Conservation (phyloP, 1,140 invertebrate species). For the Euschistus heros region DNA sequence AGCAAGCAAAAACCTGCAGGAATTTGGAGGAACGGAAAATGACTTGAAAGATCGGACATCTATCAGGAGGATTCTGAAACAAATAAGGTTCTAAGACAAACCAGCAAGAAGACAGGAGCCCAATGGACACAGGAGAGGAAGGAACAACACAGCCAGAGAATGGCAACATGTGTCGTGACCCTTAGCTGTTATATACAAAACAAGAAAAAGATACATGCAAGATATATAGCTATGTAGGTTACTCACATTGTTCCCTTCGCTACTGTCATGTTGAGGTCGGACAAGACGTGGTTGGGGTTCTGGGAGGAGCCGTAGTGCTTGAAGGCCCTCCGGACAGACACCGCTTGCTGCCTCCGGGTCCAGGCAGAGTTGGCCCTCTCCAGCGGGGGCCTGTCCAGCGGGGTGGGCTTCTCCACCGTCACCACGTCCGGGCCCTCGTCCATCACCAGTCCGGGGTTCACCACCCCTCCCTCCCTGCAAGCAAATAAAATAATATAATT, state of each 20-base stretch:
- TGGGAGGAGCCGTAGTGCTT: slow-evolving; percentile 79
- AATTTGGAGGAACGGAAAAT: too few species aligned
- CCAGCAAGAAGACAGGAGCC: too few species aligned
- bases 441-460: slow-evolving; percentile 23
- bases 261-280: slow-evolving; percentile 81
- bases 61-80: too few species aligned
- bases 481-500: too few species aligned
- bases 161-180: too few species aligned
- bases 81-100: too few species aligned
- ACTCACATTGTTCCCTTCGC: slow-evolving; percentile 85
- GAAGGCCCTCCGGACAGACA: slow-evolving; percentile 70
- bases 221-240: slow-evolving; percentile 10
- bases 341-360: slow-evolving; percentile 62
- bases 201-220: neutral
- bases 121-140: too few species aligned
- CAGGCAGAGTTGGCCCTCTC: slow-evolving; percentile 52
- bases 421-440: slow-evolving; percentile 18
- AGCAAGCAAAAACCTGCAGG: too few species aligned
- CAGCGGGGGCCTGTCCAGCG: slow-evolving; percentile 22
- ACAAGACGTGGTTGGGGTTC: slow-evolving; percentile 68
- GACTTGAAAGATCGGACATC: too few species aligned
- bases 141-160: too few species aligned
- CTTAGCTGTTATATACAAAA: slow-evolving; percentile 4
- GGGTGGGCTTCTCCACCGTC: slow-evolving; percentile 11
- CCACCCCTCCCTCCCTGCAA: slow-evolving; percentile 27